Base-by-base conservation (phyloP, 2,888 invertebrate genomes). In the Thyatira batis region DNA sequence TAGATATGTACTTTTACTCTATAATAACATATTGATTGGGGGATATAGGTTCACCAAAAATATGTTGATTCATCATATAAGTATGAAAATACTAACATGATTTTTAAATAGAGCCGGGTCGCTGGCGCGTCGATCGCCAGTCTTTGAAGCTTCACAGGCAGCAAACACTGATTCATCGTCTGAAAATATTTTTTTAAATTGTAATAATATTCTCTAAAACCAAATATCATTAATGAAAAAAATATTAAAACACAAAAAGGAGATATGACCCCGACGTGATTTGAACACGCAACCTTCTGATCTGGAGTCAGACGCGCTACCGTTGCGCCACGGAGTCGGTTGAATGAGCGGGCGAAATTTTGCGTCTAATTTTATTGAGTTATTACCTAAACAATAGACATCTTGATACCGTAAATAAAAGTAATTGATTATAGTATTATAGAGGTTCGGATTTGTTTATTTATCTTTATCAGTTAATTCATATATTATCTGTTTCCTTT, bases 301-400 rank as follows among this genome's bases (percentile, higher is more conserved):
- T 97, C 97, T 97, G 97, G 97, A 97, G 97, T 97, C 97, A 96
- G 97, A 97, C 97, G 97, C 97, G 97, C 96, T 97, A 97, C 97
- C 97, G 96, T 97, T 97, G 97, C 97, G 97, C 97, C 97, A 97
- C 96, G 96, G 95, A 95, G 96, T 96, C 96, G 62, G 8, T 20
- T 80, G 20, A 0, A 0, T 0, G 0, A 0, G 0, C 0, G 0
- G 0, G 0, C 17, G 65, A 63, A 59, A 65, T 65, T 54, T 20
- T 11, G 6, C 0, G 44, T 17, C 20, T n/a, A n/a, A n/a, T n/a
- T n/a, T n/a, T n/a, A n/a, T n/a, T n/a, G n/a, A n/a, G n/a, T n/a
- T n/a, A n/a, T n/a, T n/a, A n/a, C n/a, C n/a, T n/a, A n/a, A n/a
- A n/a, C n/a, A n/a, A n/a, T n/a, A n/a, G n/a, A n/a, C n/a, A n/a